phyloP scores from a whole-genome alignment of 2,797 vertebrate genomes.

The Spinus pinus region DNA sequence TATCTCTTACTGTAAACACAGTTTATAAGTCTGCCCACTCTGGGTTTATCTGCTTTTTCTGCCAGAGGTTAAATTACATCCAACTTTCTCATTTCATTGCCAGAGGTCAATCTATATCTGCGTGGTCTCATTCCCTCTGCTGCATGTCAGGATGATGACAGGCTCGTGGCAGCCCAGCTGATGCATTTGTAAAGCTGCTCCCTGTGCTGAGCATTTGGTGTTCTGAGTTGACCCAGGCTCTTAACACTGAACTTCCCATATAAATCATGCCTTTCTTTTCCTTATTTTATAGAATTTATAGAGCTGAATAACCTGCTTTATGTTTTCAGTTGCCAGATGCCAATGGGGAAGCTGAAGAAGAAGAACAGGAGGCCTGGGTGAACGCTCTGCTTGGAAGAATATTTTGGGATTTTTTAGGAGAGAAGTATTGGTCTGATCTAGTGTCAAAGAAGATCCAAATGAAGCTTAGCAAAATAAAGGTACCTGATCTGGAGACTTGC shows the following conservation, averaged over 20 bases:
- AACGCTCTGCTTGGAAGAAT: slow-evolving; percentile 90
- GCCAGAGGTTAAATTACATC: not conserved
- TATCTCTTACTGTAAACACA: not conserved
- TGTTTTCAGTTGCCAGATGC: slow-evolving; percentile 78
- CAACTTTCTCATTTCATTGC: slow-evolving; percentile 8
- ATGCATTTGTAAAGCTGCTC: not conserved
- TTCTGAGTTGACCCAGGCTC: not conserved
- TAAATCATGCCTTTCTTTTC: not conserved
- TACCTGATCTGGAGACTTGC: slow-evolving; percentile 51
- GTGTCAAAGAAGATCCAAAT: slow-evolving; percentile 98
- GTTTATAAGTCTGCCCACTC: not conserved
- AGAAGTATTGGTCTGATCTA: slow-evolving; percentile 91
- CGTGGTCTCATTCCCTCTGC: not conserved
- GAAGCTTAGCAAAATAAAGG: slow-evolving; percentile 99
- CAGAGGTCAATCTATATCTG: not conserved
- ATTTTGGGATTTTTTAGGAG: slow-evolving; percentile 95
- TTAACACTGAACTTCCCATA: not conserved
- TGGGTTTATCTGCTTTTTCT: slow-evolving; percentile 3
- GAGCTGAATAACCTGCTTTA: not conserved
- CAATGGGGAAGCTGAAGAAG: slow-evolving; percentile 71
- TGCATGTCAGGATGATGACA: slow-evolving; percentile 3
- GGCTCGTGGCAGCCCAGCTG: not conserved
- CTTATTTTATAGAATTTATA: not conserved
- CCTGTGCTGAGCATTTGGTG: not conserved
- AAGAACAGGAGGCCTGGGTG: slow-evolving; percentile 88